Evolutionary conservation across 1,140 invertebrate genomes (phyloP), one percentile per base, ranked within the genome.

Genomic region (Argopecten irradians): DNA sequence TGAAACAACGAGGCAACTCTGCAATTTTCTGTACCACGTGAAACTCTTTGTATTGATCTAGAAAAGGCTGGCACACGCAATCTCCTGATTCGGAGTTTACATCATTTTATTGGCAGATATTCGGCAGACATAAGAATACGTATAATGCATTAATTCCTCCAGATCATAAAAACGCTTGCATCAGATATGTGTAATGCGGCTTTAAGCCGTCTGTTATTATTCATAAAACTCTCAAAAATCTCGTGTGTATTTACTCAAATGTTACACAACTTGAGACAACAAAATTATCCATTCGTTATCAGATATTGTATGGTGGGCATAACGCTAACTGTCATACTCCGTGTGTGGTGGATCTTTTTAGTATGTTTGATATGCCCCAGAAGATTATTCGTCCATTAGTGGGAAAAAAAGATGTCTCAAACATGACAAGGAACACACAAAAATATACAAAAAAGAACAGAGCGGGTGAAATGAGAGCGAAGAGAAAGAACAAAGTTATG

Each of bases 1-100:
- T 46, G 43, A 46, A 46, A 46, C 43, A 71, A 28, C 22, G 55
- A 71, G 55, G 55, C 55, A 71, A 71, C 55, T 71, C 55, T 71
- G n/a, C 55, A 71, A 71, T 71, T 71, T 71, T 71, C 55, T 71
- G 55, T 71, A 71, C n/a, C 55, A 71, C 55, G 55, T 71, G 55
- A 28, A 71, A 28, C n/a, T 22, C 5, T 71, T 28, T 5, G n/a
- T 71, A 71, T 71, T 71, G 55, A 71, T 71, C 43, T 55, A 55
- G 22, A 55, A 19, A 5, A 71, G 55, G 11, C 5, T 71, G 55
- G 55, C n/a, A 2, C 55, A 71, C 55, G 55, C 55, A 28, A 71
- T n/a, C 55, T n/a, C 28, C n/a, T n/a, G n/a, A 71, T 71, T 11
- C 55, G 22, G 55, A 71, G n/a, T 71, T 71, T 71, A 71, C 22